Conservation (phyloP, 1,140 invertebrate species). For the Littorina saxatilis region DNA sequence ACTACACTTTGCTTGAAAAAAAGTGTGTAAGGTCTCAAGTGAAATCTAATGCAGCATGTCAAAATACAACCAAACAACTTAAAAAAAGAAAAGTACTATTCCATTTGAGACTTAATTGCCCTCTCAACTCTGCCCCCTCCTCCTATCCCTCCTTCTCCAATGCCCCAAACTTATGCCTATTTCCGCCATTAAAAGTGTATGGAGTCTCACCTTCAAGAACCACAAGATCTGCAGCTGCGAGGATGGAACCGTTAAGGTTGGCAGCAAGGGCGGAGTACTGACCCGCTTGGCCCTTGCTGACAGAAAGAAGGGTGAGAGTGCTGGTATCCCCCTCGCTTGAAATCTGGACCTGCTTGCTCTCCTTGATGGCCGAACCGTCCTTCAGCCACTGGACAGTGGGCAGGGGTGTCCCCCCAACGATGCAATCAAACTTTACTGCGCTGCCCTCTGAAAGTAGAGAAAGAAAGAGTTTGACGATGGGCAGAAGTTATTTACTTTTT, state of each 20-base stretch:
- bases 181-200: too few species aligned
- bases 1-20: too few species aligned
- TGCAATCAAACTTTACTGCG: slow-evolving; percentile 65
- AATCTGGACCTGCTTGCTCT: slow-evolving; percentile 83
- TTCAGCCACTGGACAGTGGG: slow-evolving; percentile 80
- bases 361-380: slow-evolving; percentile 89
- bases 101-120: too few species aligned
- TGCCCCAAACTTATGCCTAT: neutral
- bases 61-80: too few species aligned
- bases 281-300: slow-evolving; percentile 94
- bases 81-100: too few species aligned
- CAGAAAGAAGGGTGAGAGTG: slow-evolving; percentile 94
- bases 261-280: slow-evolving; percentile 96
- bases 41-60: too few species aligned
- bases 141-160: neutral
- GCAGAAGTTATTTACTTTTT: slow-evolving; percentile 12
- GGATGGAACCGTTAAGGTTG: slow-evolving; percentile 89
- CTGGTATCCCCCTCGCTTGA: slow-evolving; percentile 92
- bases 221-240: slow-evolving; percentile 79
- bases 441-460: slow-evolving; percentile 67
- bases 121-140: too few species aligned
- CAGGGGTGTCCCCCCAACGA: slow-evolving; percentile 70
- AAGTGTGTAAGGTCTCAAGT: too few species aligned
- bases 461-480: too few species aligned
- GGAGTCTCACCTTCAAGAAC: slow-evolving; percentile 62